A percentile compares a stretch with the other conserved stretches of the same genome.
These are phyloP conservation scores for Ceratina australensis DNA, from an alignment of 1,140 invertebrate genomes.

Conservation along the genomic window DNA sequence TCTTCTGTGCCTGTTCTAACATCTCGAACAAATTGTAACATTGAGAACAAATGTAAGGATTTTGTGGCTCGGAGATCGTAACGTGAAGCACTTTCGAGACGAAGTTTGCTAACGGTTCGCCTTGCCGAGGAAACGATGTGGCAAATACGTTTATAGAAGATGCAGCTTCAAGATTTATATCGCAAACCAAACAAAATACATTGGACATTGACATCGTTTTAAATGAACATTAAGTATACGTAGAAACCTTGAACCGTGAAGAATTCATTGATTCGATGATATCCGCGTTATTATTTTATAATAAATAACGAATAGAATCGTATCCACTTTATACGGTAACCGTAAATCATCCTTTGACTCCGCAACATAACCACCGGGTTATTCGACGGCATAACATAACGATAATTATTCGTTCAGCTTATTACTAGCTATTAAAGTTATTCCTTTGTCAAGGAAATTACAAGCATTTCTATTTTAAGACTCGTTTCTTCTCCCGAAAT, in stretches of 20 bases:
- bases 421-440: too few relatives aligned
- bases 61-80: constrained; percentile 40
- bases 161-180: constrained; percentile 56
- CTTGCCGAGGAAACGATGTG: constrained; percentile 64
- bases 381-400: constrained; percentile 13
- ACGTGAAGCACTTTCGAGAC: constrained; percentile 59
- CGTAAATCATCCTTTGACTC: background rate
- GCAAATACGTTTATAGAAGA: constrained; percentile 68
- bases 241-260: background rate
- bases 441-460: background rate
- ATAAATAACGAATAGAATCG: constrained; percentile 9
- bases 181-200: constrained; percentile 67
- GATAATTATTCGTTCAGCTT: background rate
- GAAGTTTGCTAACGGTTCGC: constrained; percentile 65
- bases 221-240: background rate
- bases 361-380: constrained; percentile 11
- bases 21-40: constrained; percentile 71
- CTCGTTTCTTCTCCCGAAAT: too few relatives aligned
- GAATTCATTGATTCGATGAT: background rate
- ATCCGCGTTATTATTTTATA: constrained; percentile 20
- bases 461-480: too few relatives aligned
- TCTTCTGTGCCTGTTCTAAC: constrained; percentile 72
- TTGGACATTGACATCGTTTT: constrained; percentile 33
- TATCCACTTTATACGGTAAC: background rate
- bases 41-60: constrained; percentile 66